Conservation (phyloP, 1,140 invertebrate species). For the Oncopodura yosiiana region DNA sequence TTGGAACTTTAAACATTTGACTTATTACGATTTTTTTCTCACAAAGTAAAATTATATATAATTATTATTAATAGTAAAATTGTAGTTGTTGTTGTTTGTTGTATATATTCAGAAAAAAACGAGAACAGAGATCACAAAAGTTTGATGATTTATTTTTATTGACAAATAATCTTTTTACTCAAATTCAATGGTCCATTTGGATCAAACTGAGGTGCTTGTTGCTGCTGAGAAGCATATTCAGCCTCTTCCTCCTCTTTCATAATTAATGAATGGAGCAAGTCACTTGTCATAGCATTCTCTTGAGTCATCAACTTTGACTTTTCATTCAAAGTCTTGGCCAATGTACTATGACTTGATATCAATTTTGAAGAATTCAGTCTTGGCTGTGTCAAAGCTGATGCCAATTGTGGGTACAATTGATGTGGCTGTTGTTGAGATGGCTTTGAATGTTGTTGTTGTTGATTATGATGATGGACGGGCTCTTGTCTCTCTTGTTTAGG, state of each 20-base stretch:
- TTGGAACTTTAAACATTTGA: too few species aligned
- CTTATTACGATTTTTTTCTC: too few species aligned
- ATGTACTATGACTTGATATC: slow-evolving; percentile 55
- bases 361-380: slow-evolving; percentile 18
- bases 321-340: slow-evolving; percentile 78
- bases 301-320: slow-evolving; percentile 77
- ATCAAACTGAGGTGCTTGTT: not conserved
- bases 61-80: too few species aligned
- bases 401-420: slow-evolving; percentile 34
- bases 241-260: slow-evolving; percentile 25
- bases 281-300: slow-evolving; percentile 44
- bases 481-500: slow-evolving; percentile 38
- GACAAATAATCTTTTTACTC: slow-evolving; percentile 13
- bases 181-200: slow-evolving; percentile 3
- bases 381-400: slow-evolving; percentile 33
- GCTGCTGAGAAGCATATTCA: too few species aligned
- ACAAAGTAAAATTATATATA: too few species aligned
- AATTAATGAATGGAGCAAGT: slow-evolving; percentile 32
- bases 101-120: too few species aligned
- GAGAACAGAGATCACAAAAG: too few species aligned
- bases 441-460: not conserved
- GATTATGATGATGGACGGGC: slow-evolving; percentile 34
- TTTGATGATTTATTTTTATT: too few species aligned
- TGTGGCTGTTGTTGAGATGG: slow-evolving; percentile 2
- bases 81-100: too few species aligned